Conservation (phyloP, 2,888 invertebrate species). For the Emmelina monodactyla region DNA sequence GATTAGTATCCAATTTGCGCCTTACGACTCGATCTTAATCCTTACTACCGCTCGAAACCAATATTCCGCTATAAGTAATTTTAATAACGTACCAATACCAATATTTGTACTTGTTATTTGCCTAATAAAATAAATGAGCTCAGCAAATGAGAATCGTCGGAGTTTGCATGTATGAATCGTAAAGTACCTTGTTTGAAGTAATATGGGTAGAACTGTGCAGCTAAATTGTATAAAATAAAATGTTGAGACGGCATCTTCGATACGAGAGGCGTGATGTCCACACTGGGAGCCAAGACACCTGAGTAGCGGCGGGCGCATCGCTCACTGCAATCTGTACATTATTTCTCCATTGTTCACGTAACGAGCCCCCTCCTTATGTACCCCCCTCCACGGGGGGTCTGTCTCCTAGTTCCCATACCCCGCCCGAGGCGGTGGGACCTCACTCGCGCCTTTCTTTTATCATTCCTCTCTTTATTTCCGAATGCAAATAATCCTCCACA, state of each 20-base stretch:
- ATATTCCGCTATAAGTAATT: no score
- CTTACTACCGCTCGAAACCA: no score
- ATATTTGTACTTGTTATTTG: no score
- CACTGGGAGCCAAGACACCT: constrained; percentile 53
- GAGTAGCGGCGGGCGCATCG: constrained; percentile 64
- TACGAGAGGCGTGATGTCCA: constrained; percentile 40
- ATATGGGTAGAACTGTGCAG: no score
- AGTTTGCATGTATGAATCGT: no score
- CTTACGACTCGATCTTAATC: no score
- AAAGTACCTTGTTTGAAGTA: no score
- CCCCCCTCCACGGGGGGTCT: constrained; percentile 28
- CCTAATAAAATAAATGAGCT: no score
- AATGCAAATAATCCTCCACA: constrained; percentile 69
- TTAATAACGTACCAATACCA: no score
- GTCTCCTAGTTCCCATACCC: constrained; percentile 55
- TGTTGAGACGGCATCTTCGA: neutral
- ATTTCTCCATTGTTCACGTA: constrained; percentile 68
- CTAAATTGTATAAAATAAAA: constrained; percentile 1
- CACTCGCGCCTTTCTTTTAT: constrained; percentile 67
- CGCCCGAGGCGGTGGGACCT: constrained; percentile 62
- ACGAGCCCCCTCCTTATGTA: constrained; percentile 51
- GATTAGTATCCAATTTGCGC: neutral
- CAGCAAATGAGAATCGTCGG: no score
- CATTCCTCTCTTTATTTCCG: constrained; percentile 68
- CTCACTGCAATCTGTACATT: constrained; percentile 68